phyloP scores from a whole-genome alignment of 2,113 vertebrate species.

The Pipra filicauda region DNA sequence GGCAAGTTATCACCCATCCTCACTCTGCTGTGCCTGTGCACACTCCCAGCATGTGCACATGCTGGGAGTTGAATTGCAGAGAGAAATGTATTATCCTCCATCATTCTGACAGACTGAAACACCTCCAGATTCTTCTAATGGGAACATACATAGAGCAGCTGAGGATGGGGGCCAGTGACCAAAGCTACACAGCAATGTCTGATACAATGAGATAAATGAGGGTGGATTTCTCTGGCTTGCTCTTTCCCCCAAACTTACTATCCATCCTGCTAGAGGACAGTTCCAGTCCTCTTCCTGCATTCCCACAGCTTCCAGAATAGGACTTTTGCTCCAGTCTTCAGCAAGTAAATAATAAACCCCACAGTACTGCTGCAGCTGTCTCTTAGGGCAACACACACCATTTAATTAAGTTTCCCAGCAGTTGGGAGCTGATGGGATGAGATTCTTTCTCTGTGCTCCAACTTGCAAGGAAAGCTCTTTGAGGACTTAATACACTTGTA shows the following conservation, averaged over 20 bases:
- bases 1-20: neutral
- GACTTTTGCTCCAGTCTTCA: neutral
- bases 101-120: neutral
- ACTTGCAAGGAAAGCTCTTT: constrained; percentile 66
- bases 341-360: constrained; percentile 27
- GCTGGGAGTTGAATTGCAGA: too few species aligned
- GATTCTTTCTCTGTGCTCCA: constrained; percentile 64
- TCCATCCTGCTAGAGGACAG: neutral
- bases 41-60: neutral
- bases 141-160: neutral
- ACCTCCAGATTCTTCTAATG: neutral
- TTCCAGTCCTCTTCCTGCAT: neutral
- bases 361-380: constrained; percentile 43
- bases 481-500: constrained; percentile 61
- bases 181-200: neutral
- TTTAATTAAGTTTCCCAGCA: constrained; percentile 71
- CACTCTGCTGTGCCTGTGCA: neutral
- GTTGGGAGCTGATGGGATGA: constrained; percentile 61
- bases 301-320: constrained; percentile 33
- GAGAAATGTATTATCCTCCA: neutral
- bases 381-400: constrained; percentile 39
- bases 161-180: neutral
- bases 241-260: neutral
- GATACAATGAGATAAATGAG: neutral
- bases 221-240: neutral